Conservation (phyloP, 2,113 vertebrate species). For the Bubo blakistoni region DNA sequence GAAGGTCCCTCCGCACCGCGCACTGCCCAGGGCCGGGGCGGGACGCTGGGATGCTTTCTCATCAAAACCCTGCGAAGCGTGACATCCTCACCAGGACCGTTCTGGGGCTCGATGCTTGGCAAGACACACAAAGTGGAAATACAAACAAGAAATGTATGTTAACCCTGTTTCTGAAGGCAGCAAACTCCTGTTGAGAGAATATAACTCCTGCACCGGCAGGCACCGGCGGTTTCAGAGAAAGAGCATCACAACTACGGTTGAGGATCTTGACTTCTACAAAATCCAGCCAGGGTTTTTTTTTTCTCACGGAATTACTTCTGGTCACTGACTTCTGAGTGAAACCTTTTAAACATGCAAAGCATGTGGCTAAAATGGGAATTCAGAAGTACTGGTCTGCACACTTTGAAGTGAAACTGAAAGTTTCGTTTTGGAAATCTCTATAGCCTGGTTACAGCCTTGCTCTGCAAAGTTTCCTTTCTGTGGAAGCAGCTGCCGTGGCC, state of each 20-base stretch:
- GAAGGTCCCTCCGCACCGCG: fast-evolving
- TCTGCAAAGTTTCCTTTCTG: fast-evolving
- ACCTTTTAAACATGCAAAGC: constrained; percentile 35
- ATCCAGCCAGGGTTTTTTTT: not conserved
- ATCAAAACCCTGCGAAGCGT: not conserved
- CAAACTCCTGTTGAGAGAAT: not conserved
- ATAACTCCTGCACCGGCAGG: not conserved
- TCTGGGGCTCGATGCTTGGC: not conserved
- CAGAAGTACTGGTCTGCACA: not conserved
- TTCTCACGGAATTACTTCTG: not conserved
- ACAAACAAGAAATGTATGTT: not conserved
- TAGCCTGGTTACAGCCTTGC: not conserved
- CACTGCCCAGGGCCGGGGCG: fast-evolving
- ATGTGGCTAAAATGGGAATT: not conserved
- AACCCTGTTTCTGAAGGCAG: not conserved
- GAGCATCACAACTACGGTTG: not conserved
- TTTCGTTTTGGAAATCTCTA: not conserved
- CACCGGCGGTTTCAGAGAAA: not conserved
- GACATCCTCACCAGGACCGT: not conserved
- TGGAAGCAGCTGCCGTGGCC: not conserved
- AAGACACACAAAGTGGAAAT: not conserved
- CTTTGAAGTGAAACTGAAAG: constrained; percentile 13
- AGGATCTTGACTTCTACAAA: not conserved
- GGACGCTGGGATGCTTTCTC: fast-evolving
- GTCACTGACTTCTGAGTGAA: not conserved